Conservation (phyloP, 2,888 invertebrate species). For the Stenodera caucasica region DNA sequence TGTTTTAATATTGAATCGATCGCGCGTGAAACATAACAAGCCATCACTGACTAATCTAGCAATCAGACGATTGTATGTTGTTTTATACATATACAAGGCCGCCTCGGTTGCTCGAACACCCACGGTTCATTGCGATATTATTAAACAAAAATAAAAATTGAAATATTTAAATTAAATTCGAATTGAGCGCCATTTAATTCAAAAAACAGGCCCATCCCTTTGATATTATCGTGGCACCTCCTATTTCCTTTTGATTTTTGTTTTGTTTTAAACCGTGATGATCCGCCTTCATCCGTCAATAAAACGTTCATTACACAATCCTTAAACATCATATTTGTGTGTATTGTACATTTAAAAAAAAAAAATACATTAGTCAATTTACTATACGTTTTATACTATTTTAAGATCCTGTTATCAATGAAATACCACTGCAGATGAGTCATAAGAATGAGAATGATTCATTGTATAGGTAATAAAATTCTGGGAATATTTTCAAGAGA, state of each 20-base stretch:
- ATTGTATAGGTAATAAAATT: conserved; percentile 22
- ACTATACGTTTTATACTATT: conserved; percentile 19
- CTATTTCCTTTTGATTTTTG: background rate
- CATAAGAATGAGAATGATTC: conserved; percentile 20
- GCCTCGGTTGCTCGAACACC: conserved; percentile 43
- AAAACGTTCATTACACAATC: background rate
- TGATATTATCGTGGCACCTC: background rate
- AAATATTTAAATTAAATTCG: background rate
- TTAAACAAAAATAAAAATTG: no score
- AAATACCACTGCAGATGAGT: conserved; percentile 16
- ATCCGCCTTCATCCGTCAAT: background rate
- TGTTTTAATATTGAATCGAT: conserved; percentile 38
- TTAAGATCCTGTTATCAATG: conserved; percentile 30
- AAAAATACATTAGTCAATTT: no score
- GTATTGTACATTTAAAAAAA: no score
- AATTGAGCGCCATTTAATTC: background rate
- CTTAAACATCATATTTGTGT: background rate
- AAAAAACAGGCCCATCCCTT: no score
- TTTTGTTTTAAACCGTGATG: no score
- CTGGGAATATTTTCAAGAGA: conserved; percentile 23
- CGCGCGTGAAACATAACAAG: conserved; percentile 38
- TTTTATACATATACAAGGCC: conserved; percentile 51
- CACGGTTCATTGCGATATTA: conserved; percentile 41
- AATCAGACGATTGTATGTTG: conserved; percentile 48
- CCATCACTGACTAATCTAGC: conserved; percentile 43